Conservation (phyloP, 2,888 invertebrate genomes). For the Blastobasis adustella region DNA sequence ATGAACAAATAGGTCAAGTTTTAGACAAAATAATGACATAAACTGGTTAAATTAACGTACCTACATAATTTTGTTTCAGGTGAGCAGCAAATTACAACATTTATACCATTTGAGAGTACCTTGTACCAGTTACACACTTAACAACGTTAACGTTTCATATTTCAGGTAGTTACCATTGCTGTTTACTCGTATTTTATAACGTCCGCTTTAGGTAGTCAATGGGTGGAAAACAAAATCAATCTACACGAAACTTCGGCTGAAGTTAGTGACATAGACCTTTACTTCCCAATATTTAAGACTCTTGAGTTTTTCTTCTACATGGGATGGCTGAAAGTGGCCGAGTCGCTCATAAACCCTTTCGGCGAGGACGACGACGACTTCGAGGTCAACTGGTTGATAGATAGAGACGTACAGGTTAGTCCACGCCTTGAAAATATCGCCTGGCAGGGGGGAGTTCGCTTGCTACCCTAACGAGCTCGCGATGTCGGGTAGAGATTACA, state of each 20-base stretch:
- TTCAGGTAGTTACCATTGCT: conserved; percentile 89
- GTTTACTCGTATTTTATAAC: conserved; percentile 95
- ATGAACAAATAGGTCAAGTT: too few species aligned
- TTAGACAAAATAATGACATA: too few species aligned
- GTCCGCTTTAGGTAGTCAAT: conserved; percentile 91
- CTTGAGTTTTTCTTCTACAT: conserved; percentile 91
- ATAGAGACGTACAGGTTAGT: conserved; percentile 87
- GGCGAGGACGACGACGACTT: conserved; percentile 95
- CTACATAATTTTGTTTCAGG: too few species aligned
- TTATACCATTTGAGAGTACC: too few species aligned
- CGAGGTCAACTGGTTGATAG: conserved; percentile 95
- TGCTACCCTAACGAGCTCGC: too few species aligned
- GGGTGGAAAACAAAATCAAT: conserved; percentile 78
- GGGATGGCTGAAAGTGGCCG: conserved; percentile 95
- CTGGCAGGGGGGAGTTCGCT: background rate
- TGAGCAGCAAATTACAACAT: too few species aligned
- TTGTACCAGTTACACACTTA: background rate
- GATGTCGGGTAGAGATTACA: too few species aligned
- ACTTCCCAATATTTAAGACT: conserved; percentile 92
- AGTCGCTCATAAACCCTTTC: conserved; percentile 92
- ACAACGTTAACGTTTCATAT: conserved; percentile 14
- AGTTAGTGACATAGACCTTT: conserved; percentile 84
- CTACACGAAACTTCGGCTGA: conserved; percentile 29
- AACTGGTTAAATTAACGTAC: too few species aligned
- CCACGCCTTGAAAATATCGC: background rate